Evolutionary conservation across 1,140 invertebrate genomes (phyloP), one percentile per base, ranked within the genome.

Genomic region (Euglossa dilemma): DNA sequence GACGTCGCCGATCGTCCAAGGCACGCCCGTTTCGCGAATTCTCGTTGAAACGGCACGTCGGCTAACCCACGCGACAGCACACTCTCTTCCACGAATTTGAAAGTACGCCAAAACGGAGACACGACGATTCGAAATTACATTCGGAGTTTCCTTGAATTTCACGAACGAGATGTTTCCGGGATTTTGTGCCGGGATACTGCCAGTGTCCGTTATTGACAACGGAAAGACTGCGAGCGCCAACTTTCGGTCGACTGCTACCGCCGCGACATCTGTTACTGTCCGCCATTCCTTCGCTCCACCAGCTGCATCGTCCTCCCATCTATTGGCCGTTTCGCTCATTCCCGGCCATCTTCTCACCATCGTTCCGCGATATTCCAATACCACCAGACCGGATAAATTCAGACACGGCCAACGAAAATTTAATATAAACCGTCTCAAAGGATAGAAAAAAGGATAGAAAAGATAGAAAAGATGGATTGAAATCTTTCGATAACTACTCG

Each of bases 161-260:
- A 84, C 85, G 72, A 77, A 73, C 64, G 61, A 87, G 80, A 87
- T 75, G 87, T 91, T 92, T 86, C 80, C 80, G 80, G 61, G 61
- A 66, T 88, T 90, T 91, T 84, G 79, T 89, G 83, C 90, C 91
- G 91, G 91, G 91, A 89, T 87, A 89, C 85, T 88, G 84, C 87
- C 86, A 89, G 83, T 91, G 90, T 92, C 90, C 91, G 91, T 92
- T 92, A 92, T 92, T 92, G 91, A 92, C 91, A 92, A 92, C 91
- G 91, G 89, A 91, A 91, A 80, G 83, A 85, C 84, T 71, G 73
- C 87, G 85, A 91, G 89, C 90, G 90, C 91, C 90, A 90, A 64
- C 89, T 91, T 70, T 54, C 89, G 90, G 85, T 69, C 77, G 56
- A 64, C 74, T 61, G 36, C 64, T 63, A 72, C 16, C 11, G n/a